Evolutionary conservation across 2,888 invertebrate genomes (phyloP).

Genomic region (Drosophila ustulata): DNA sequence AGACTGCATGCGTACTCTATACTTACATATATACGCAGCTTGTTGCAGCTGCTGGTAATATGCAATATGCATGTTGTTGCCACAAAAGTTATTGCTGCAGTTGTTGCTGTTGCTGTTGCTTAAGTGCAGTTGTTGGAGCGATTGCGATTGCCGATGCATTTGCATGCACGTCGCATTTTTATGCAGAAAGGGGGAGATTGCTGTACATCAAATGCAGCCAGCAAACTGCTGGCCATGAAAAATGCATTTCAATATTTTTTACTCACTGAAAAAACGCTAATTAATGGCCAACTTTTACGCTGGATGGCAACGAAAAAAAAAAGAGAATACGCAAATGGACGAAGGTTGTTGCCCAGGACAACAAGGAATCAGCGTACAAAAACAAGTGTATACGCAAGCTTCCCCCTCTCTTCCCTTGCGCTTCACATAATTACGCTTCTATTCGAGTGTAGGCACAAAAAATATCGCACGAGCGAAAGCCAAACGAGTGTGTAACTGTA

Average conservation of each 20-base stretch:
- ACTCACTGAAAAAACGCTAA: conserved; percentile 50
- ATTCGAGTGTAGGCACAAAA: conserved; percentile 46
- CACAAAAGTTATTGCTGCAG: conserved; percentile 18
- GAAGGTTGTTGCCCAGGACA: conserved; percentile 37
- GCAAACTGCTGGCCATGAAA: conserved; percentile 55
- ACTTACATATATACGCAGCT: background rate
- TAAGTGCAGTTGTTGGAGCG: conserved; percentile 53
- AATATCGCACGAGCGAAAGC: conserved; percentile 21
- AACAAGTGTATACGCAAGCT: background rate
- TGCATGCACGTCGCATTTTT: conserved; percentile 64
- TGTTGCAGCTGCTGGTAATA: conserved; percentile 43
- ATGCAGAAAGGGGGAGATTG: conserved; percentile 33
- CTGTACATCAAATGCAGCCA: conserved; percentile 29
- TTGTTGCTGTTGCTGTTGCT: conserved; percentile 40
- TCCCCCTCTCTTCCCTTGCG: background rate
- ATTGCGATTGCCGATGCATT: conserved; percentile 47
- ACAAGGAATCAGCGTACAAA: conserved; percentile 25
- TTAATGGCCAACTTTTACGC: conserved; percentile 58
- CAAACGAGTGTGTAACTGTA: background rate
- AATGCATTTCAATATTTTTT: conserved; percentile 73
- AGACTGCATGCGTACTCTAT: background rate
- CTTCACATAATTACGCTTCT: conserved; percentile 61
- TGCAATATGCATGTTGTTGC: conserved; percentile 65
- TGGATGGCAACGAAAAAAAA: conserved; percentile 11
- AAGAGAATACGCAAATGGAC: conserved; percentile 7